Base-by-base conservation (phyloP, 2,797 vertebrate genomes). In the Austrolebias charrua region DNA sequence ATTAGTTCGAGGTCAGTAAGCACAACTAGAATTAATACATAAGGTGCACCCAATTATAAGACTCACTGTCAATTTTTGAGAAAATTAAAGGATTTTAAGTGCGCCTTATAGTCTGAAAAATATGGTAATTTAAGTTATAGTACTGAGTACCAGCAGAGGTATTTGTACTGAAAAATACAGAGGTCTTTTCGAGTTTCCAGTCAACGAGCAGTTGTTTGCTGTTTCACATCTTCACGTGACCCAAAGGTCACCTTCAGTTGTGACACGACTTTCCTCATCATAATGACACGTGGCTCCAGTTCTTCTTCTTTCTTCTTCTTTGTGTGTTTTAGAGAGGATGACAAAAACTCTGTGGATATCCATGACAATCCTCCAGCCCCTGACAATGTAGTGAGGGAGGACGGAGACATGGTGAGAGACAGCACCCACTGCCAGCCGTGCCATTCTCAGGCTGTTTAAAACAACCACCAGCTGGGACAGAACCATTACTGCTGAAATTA, bases 301-400 rank as follows among this genome's bases (percentile, higher is more conserved):
- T 42, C 18, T 48, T 33, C 7, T 33, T 13, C 38, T 5, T 63
- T 20, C 63, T 35, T 44, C 45, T 31, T 52, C 14, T 55, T 13
- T 77, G 11, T 70, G 48, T 63, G 56, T 56, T n/a, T 71, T 71
- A 98, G 96, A 82, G 95, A 97, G 86, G 97, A 96, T 16, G 96
- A 98, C 87, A 97, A 97, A 85, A 92, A 96, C 75, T 94, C 94
- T 15, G 82, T 94, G 78, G 95, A 96, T 79, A 88, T 96, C 38
- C 92, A 95, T 62, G 93, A 94, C 86, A 93, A 95, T 49, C 93
- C 95, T 59, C 94, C 95, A 33, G 91, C 84, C 43, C 89, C 95
- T 70, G 93, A 94, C 76, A 93, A 92, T 61, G 89, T 94, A 55
- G 93, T 93, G 80, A 92, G 84, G 88, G 95, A 91, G 77, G 90